Evolutionary conservation across 2,888 invertebrate species (phyloP).

Genomic region (Dascillus cervinus): DNA sequence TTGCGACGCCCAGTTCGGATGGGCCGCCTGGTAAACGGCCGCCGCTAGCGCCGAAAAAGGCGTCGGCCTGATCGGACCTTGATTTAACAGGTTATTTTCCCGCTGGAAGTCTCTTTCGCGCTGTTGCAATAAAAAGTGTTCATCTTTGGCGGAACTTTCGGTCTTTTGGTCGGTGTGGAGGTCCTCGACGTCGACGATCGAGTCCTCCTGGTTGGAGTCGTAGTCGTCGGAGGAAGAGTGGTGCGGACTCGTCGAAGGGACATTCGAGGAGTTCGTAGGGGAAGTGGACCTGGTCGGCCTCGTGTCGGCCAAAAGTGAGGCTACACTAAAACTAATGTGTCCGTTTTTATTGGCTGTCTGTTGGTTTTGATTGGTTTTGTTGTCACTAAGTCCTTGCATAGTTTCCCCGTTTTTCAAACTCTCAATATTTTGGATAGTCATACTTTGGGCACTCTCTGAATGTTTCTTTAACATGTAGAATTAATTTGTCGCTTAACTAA

Average conservation of each 20-base stretch:
- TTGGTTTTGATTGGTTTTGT: constrained; percentile 18
- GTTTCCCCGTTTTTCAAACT: constrained; percentile 36
- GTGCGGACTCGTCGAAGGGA: constrained; percentile 32
- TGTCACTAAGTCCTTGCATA: constrained; percentile 28
- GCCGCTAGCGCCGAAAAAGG: constrained; percentile 68
- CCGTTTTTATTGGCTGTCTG: constrained; percentile 48
- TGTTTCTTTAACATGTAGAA: constrained; percentile 57
- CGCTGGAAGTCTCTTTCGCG: constrained; percentile 26
- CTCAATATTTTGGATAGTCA: constrained; percentile 56
- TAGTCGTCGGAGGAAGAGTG: constrained; percentile 56
- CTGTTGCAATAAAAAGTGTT: constrained; percentile 33
- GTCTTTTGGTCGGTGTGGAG: constrained; percentile 51
- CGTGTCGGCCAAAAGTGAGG: constrained; percentile 78
- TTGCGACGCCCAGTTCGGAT: constrained; percentile 51
- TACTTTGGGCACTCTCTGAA: constrained; percentile 50
- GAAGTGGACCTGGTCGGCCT: constrained; percentile 49
- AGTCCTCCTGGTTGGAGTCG: constrained; percentile 63
- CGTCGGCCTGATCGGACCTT: constrained; percentile 65
- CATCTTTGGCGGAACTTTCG: constrained; percentile 31
- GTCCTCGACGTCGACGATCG: constrained; percentile 74
- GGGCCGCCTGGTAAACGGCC: constrained; percentile 51
- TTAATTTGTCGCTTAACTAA: constrained; percentile 9
- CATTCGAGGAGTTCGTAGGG: constrained; percentile 43
- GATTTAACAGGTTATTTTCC: constrained; percentile 31
- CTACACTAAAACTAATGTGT: constrained; percentile 78